Conservation (phyloP, 2,888 invertebrate species). For the Marronus borbonicus region DNA sequence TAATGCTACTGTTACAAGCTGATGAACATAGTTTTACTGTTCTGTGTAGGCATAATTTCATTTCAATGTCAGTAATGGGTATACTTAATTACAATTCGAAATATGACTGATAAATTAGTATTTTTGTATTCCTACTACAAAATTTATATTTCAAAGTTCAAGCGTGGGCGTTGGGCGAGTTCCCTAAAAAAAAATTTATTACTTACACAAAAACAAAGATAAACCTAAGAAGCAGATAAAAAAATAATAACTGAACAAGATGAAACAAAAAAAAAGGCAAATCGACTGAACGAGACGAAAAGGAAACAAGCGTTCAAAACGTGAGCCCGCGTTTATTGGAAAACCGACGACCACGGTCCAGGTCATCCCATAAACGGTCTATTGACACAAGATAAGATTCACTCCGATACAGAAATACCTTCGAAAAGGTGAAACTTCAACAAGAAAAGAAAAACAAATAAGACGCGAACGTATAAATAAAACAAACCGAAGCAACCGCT, state of each 20-base stretch:
- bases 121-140: no score
- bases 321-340: constrained; percentile 46
- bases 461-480: constrained; percentile 27
- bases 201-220: not conserved
- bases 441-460: constrained; percentile 24
- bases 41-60: no score
- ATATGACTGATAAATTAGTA: no score
- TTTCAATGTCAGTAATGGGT: no score
- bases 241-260: constrained; percentile 9
- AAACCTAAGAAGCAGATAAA: constrained; percentile 20
- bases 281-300: constrained; percentile 5
- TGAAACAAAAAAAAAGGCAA: constrained; percentile 14
- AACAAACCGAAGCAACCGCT: constrained; percentile 6
- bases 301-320: constrained; percentile 19
- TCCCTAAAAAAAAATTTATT: constrained; percentile 2
- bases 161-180: not conserved
- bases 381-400: constrained; percentile 48
- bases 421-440: constrained; percentile 43
- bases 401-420: constrained; percentile 45
- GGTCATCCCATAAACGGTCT: constrained; percentile 47
- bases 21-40: no score
- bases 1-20: constrained; percentile 16
- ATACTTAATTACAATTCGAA: no score
- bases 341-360: constrained; percentile 43
- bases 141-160: no score